These are phyloP conservation scores for Carassius gibelio DNA, from an alignment of 2,113 vertebrate species.

Conservation along the genomic window DNA sequence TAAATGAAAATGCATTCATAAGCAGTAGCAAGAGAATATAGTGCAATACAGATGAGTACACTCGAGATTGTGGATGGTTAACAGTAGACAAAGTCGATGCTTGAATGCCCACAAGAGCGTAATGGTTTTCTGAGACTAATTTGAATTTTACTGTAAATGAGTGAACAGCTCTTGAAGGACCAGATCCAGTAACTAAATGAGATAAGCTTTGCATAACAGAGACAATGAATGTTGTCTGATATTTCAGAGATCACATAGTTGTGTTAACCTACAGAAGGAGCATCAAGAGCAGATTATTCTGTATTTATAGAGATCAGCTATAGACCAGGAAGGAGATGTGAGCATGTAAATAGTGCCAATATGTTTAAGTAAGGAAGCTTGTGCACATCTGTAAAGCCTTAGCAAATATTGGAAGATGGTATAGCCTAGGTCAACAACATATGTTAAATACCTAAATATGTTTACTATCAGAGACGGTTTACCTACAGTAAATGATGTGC, in stretches of 20 bases:
- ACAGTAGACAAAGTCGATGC: neutral
- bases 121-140: slow-evolving; percentile 40
- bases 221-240: neutral
- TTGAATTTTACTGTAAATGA: slow-evolving; percentile 43
- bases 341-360: neutral
- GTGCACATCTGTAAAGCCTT: neutral
- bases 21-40: neutral
- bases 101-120: slow-evolving; percentile 28
- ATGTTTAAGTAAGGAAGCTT: neutral
- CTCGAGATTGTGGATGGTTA: slow-evolving; percentile 18
- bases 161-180: slow-evolving; percentile 7
- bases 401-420: neutral
- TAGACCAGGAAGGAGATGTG: neutral
- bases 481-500: neutral
- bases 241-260: neutral
- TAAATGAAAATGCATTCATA: neutral
- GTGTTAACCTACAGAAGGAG: neutral
- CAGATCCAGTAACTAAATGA: neutral
- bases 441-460: neutral
- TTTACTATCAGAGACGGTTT: neutral
- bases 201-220: neutral
- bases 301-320: neutral
- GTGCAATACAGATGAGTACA: neutral
- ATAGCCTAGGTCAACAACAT: neutral
- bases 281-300: neutral